Evolutionary conservation across 2,797 vertebrate genomes (phyloP).

Genomic region (Gephyroberyx darwinii): DNA sequence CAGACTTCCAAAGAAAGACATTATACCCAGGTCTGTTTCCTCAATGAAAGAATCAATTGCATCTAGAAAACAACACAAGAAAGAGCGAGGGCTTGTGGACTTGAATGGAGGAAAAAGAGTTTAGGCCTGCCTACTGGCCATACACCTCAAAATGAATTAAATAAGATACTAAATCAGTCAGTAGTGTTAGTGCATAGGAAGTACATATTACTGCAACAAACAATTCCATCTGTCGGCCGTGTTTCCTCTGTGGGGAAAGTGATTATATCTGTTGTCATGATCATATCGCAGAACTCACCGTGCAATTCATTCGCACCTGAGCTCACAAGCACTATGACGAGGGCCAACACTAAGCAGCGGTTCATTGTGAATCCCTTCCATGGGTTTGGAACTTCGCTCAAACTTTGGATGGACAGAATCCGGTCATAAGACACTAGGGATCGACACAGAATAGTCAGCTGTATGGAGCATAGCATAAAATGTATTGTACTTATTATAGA

Average conservation of each 20-base stretch:
- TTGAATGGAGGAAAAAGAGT: background rate
- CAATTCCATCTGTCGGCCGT: background rate
- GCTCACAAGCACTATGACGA: slow-evolving; percentile 86
- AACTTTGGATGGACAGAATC: slow-evolving; percentile 74
- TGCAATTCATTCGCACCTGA: slow-evolving; percentile 87
- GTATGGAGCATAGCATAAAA: background rate
- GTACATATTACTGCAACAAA: background rate
- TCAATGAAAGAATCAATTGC: slow-evolving; percentile 75
- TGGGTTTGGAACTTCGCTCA: slow-evolving; percentile 83
- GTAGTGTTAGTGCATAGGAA: background rate
- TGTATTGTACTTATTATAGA: background rate
- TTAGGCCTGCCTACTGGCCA: background rate
- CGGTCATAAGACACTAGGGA: slow-evolving; percentile 77
- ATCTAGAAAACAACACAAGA: slow-evolving; percentile 64
- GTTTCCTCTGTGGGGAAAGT: background rate
- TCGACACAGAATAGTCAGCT: slow-evolving; percentile 20
- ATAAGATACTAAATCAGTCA: background rate
- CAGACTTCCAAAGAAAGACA: slow-evolving; percentile 62
- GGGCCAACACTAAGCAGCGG: slow-evolving; percentile 87
- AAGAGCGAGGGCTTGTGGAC: background rate
- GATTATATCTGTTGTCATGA: background rate
- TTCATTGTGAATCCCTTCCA: slow-evolving; percentile 93
- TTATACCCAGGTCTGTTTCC: slow-evolving; percentile 53
- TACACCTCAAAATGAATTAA: background rate
- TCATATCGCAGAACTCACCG: slow-evolving; percentile 80